Evolutionary conservation across 2,113 vertebrate species (phyloP).

Genomic region (Brachypteracias leptosomus): DNA sequence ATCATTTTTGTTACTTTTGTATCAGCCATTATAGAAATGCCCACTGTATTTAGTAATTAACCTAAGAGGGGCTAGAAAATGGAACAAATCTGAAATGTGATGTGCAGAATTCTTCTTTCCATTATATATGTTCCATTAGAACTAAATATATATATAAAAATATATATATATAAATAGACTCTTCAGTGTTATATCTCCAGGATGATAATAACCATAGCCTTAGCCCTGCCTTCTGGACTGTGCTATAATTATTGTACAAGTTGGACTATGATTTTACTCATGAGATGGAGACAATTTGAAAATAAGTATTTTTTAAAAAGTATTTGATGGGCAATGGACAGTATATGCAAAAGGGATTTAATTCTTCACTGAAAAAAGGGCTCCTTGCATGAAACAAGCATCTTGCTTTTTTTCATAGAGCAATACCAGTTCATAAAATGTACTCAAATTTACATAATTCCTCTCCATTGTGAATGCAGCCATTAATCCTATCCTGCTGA

Average conservation of each 20-base stretch:
- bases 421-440: background rate
- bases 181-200: background rate
- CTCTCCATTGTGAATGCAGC: background rate
- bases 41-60: background rate
- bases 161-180: background rate
- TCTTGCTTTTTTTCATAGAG: background rate
- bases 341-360: background rate
- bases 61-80: background rate
- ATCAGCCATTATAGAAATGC: background rate
- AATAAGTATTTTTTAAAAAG: background rate
- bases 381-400: background rate
- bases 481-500: constrained; percentile 9
- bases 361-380: background rate
- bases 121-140: no score
- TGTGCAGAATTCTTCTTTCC: background rate
- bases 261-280: background rate
- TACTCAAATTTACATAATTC: background rate
- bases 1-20: background rate
- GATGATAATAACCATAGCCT: background rate
- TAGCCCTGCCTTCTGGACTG: background rate
- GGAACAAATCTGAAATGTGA: background rate
- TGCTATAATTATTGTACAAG: background rate
- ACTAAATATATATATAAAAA: no score
- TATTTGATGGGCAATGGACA: background rate
- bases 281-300: background rate